phyloP scores from a whole-genome alignment of 2,888 invertebrate genomes.

The Timema podura region DNA sequence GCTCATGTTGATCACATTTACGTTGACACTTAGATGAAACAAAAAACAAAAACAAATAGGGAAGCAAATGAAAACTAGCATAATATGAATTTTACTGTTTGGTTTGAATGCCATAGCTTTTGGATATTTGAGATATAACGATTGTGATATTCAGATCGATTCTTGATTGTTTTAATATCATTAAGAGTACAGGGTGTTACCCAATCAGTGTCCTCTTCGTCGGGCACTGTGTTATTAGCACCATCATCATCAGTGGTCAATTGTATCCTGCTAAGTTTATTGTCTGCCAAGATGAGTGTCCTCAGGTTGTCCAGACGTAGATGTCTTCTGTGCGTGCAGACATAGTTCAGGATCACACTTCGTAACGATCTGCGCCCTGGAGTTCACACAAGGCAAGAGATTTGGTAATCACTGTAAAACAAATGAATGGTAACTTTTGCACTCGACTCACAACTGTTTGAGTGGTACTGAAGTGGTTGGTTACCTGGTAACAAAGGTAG shows the following conservation, averaged over 20 bases:
- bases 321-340: conserved; percentile 82
- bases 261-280: conserved; percentile 75
- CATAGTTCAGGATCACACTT: conserved; percentile 70
- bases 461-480: too few species aligned
- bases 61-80: too few species aligned
- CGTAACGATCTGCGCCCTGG: conserved; percentile 59
- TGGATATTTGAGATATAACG: too few species aligned
- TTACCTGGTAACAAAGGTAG: conserved; percentile 41
- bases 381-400: conserved; percentile 26
- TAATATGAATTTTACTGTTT: too few species aligned
- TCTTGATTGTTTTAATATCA: too few species aligned
- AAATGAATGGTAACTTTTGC: neutral
- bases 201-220: conserved; percentile 47
- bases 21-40: too few species aligned
- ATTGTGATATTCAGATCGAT: too few species aligned
- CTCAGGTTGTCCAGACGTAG: conserved; percentile 74
- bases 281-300: conserved; percentile 81
- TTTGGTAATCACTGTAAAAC: neutral
- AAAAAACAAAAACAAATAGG: too few species aligned
- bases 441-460: conserved; percentile 5
- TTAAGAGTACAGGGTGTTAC: too few species aligned
- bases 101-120: too few species aligned
- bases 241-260: conserved; percentile 72
- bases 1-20: too few species aligned
- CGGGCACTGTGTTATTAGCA: conserved; percentile 29